A percentile compares a stretch with the other conserved stretches of the same genome.
Evolutionary conservation across 2,888 invertebrate genomes (phyloP).

Genomic region (Odontocerum albicorne): DNA sequence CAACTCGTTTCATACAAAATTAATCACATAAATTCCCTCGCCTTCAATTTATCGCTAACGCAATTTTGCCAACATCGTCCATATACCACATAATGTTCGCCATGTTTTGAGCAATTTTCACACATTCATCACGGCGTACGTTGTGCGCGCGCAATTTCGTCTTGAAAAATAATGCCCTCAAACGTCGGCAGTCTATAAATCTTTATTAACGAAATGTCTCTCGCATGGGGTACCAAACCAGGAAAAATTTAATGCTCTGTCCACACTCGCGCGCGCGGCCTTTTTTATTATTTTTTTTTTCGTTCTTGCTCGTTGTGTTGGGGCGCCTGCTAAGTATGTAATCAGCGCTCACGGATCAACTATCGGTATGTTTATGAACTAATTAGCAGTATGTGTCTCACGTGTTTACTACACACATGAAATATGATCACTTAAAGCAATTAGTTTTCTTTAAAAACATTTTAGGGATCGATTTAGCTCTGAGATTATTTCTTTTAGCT

Average conservation of each 20-base stretch:
- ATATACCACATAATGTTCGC: constrained; percentile 7
- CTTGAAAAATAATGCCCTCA: constrained; percentile 7
- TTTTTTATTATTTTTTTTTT: constrained; percentile 1
- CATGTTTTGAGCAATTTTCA: constrained; percentile 24
- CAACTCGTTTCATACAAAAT: no score
- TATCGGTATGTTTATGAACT: constrained; percentile 34
- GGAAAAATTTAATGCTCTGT: constrained; percentile 1
- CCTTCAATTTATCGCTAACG: constrained; percentile 4
- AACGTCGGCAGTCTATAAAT: constrained; percentile 22
- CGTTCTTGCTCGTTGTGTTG: constrained; percentile 17
- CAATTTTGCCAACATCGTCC: background rate
- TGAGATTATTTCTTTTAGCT: no score
- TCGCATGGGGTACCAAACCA: no score
- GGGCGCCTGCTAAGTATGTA: constrained; percentile 30
- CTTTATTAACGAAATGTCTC: constrained; percentile 30
- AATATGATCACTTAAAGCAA: no score
- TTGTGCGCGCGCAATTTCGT: constrained; percentile 15
- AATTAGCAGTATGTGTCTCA: constrained; percentile 33
- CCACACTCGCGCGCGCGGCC: constrained; percentile 3
- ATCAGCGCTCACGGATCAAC: constrained; percentile 27
- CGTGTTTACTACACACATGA: no score
- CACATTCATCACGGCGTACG: constrained; percentile 20
- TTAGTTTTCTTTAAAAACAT: no score
- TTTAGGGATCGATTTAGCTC: no score
- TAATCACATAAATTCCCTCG: background rate